A percentile compares a stretch with the other conserved stretches of the same genome.
phyloP scores from a whole-genome alignment of 2,113 vertebrate species.

The Hemichromis elongatus region DNA sequence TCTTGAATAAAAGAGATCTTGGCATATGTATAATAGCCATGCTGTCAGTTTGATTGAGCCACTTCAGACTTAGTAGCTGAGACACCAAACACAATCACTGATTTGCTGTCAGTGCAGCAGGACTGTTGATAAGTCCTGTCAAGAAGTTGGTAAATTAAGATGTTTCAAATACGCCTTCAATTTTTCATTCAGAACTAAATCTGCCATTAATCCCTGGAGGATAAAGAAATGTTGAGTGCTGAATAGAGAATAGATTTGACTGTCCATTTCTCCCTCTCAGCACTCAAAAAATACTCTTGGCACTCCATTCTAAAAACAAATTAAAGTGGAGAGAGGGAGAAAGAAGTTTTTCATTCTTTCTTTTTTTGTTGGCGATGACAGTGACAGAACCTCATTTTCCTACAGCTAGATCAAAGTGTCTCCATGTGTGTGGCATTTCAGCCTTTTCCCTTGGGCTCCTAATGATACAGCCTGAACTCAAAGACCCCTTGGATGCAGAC shows the following conservation, averaged over 20 bases:
- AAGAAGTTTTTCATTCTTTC: not conserved
- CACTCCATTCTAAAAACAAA: conserved; percentile 33
- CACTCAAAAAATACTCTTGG: not conserved
- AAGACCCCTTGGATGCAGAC: not conserved
- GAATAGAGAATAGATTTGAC: conserved; percentile 49
- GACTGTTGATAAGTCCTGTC: conserved; percentile 42
- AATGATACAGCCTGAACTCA: conserved; percentile 26
- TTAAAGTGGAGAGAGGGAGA: conserved; percentile 20
- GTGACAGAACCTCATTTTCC: conserved; percentile 31
- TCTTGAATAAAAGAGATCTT: conserved; percentile 21
- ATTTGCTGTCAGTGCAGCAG: conserved; percentile 39
- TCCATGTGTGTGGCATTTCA: not conserved
- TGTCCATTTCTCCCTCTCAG: conserved; percentile 19
- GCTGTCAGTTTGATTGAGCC: conserved; percentile 51
- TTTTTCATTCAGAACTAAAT: conserved; percentile 48
- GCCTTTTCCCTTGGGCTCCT: conserved; percentile 15
- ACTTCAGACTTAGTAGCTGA: conserved; percentile 31
- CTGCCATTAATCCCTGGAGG: conserved; percentile 43
- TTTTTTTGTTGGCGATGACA: not conserved
- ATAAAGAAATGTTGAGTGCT: conserved; percentile 36
- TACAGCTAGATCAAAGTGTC: conserved; percentile 29
- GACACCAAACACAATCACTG: conserved; percentile 34
- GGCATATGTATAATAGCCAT: conserved; percentile 23
- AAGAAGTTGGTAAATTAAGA: conserved; percentile 54
- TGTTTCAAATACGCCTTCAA: conserved; percentile 38